These are phyloP conservation scores for Ganaspis sp. DNA, from an alignment of 1,140 invertebrate species.

Conservation along the genomic window DNA sequence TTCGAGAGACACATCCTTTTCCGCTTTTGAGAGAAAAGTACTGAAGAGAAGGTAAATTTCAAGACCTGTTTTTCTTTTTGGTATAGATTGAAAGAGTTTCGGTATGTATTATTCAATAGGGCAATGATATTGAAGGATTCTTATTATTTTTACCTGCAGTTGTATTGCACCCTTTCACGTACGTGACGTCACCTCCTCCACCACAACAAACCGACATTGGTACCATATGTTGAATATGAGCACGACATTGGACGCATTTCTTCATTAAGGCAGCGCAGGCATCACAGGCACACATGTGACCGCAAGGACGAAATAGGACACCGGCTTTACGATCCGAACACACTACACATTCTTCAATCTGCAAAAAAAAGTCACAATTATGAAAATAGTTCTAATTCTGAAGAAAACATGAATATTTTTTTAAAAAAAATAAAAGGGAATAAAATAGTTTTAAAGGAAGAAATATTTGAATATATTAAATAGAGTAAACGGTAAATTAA, in stretches of 20 bases:
- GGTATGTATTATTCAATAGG: background rate
- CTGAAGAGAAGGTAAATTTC: background rate
- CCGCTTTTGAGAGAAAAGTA: background rate
- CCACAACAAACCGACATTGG: constrained; percentile 84
- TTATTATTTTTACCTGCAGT: constrained; percentile 37
- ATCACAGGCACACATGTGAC: constrained; percentile 96
- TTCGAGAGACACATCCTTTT: background rate
- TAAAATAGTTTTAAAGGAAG: too few species aligned
- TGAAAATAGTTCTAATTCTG: background rate
- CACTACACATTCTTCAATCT: constrained; percentile 97
- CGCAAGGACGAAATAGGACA: constrained; percentile 94
- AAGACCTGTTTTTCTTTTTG: background rate
- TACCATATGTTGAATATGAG: constrained; percentile 88
- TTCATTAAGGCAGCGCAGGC: constrained; percentile 95
- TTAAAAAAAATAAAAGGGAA: background rate
- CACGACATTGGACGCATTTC: constrained; percentile 95
- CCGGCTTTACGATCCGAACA: constrained; percentile 95
- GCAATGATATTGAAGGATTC: constrained; percentile 16
- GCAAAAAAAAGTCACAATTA: constrained; percentile 59
- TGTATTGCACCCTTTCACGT: constrained; percentile 59
- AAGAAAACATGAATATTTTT: too few species aligned
- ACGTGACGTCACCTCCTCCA: constrained; percentile 70
- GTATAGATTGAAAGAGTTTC: constrained; percentile 1
- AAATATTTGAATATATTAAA: too few species aligned
- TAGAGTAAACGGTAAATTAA: too few species aligned